A percentile compares a stretch with the other conserved stretches of the same genome.
These are phyloP conservation scores for Babylonia areolata DNA, from an alignment of 1,140 invertebrate species.

Conservation along the genomic window DNA sequence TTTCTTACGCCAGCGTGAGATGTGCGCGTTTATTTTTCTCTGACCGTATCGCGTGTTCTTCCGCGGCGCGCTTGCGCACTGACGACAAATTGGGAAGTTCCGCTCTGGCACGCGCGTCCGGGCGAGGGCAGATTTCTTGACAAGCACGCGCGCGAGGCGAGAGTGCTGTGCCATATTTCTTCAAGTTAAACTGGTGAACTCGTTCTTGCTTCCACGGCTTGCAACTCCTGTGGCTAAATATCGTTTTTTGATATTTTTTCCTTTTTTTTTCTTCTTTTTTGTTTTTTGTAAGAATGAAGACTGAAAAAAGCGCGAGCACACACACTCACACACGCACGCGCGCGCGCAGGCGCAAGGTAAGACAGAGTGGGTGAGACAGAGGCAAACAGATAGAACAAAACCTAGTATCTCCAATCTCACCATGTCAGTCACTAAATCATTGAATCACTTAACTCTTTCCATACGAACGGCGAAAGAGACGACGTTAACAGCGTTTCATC, in stretches of 20 bases:
- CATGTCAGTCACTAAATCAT: too few species aligned
- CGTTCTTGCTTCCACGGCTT: too few species aligned
- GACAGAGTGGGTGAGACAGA: too few species aligned
- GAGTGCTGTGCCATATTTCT: background rate
- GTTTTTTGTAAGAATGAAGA: too few species aligned
- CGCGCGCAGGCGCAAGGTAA: background rate
- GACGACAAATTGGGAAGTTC: background rate
- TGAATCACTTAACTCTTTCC: too few species aligned
- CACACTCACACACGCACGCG: background rate
- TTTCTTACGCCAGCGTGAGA: background rate
- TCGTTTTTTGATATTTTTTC: too few species aligned
- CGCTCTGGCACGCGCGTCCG: background rate
- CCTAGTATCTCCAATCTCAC: too few species aligned
- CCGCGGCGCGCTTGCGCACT: background rate
- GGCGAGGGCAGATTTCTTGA: background rate
- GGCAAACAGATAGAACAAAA: too few species aligned
- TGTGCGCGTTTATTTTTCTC: slow-evolving; percentile 15
- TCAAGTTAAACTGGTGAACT: background rate
- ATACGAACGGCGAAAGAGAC: too few species aligned
- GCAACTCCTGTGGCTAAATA: too few species aligned
- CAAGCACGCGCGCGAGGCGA: slow-evolving; percentile 2
- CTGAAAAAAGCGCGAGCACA: background rate
- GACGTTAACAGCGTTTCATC: too few species aligned
- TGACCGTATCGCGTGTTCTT: slow-evolving; percentile 2
- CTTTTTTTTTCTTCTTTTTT: too few species aligned